Conservation (phyloP, 2,888 invertebrate species). For the Marronus borbonicus region DNA sequence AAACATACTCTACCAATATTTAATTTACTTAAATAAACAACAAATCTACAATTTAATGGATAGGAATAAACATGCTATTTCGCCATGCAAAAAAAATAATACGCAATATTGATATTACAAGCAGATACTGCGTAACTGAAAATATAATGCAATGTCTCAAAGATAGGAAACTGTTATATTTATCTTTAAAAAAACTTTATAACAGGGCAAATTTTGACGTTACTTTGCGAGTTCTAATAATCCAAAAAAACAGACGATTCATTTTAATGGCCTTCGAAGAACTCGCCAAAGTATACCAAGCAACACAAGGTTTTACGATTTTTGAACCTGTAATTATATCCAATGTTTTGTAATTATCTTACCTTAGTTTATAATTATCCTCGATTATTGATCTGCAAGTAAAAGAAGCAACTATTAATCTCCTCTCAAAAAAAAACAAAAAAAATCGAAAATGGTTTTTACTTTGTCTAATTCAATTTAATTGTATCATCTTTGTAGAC, state of each 20-base stretch:
- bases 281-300: slow-evolving; percentile 20
- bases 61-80: no score
- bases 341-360: background rate
- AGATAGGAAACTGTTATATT: slow-evolving; percentile 38
- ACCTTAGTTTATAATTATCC: background rate
- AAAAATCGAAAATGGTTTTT: background rate
- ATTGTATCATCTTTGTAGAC: slow-evolving; percentile 30
- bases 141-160: slow-evolving; percentile 22
- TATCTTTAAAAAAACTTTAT: slow-evolving; percentile 6
- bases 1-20: no score
- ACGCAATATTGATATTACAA: no score
- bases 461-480: no score
- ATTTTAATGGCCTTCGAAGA: slow-evolving; percentile 29
- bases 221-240: slow-evolving; percentile 36
- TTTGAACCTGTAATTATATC: no score
- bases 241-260: slow-evolving; percentile 25
- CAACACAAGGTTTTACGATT: background rate
- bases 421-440: background rate
- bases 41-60: no score
- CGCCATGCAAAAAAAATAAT: no score
- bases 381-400: no score
- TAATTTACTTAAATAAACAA: no score
- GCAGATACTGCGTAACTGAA: no score
- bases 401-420: no score
- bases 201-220: slow-evolving; percentile 42